These are phyloP conservation scores for Lordiphosa clarofinis DNA, from an alignment of 1,140 invertebrate genomes.

Conservation along the genomic window DNA sequence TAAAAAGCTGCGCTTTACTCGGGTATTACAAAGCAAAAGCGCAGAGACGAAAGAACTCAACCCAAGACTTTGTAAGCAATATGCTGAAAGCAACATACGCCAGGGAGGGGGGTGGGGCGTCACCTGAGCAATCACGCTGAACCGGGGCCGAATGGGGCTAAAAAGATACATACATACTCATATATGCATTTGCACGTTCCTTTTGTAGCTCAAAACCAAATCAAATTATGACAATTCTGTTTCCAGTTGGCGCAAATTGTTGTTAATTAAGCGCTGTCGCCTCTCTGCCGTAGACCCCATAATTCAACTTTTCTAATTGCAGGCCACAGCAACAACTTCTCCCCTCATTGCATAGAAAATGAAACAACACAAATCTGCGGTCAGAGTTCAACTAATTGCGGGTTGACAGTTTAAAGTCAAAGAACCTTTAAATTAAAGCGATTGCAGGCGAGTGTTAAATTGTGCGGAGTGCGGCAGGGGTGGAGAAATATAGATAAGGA, in stretches of 20 bases:
- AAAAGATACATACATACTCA: slow-evolving; percentile 48
- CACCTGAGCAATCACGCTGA: slow-evolving; percentile 69
- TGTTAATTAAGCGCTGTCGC: slow-evolving; percentile 55
- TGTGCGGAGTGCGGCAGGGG: slow-evolving; percentile 5
- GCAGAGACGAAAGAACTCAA: slow-evolving; percentile 48
- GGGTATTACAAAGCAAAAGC: slow-evolving; percentile 56
- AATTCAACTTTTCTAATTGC: slow-evolving; percentile 48
- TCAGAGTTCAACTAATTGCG: slow-evolving; percentile 66
- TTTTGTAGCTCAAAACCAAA: slow-evolving; percentile 57
- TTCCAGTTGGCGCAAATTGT: slow-evolving; percentile 45
- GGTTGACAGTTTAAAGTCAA: slow-evolving; percentile 53
- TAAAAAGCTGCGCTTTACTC: slow-evolving; percentile 53
- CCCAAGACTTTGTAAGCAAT: slow-evolving; percentile 65
- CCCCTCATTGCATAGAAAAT: background rate
- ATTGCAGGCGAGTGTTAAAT: slow-evolving; percentile 8
- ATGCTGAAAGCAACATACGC: slow-evolving; percentile 29
- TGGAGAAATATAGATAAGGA: slow-evolving; percentile 12
- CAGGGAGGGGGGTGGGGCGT: background rate
- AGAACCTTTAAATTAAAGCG: slow-evolving; percentile 61
- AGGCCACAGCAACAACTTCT: background rate
- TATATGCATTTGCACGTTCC: slow-evolving; percentile 24
- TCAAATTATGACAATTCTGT: slow-evolving; percentile 48
- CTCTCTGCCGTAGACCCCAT: slow-evolving; percentile 20
- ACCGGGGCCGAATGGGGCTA: slow-evolving; percentile 34
- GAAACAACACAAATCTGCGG: slow-evolving; percentile 26